Conservation (phyloP, 2,888 invertebrate species). For the Eustalomyia histrio region DNA sequence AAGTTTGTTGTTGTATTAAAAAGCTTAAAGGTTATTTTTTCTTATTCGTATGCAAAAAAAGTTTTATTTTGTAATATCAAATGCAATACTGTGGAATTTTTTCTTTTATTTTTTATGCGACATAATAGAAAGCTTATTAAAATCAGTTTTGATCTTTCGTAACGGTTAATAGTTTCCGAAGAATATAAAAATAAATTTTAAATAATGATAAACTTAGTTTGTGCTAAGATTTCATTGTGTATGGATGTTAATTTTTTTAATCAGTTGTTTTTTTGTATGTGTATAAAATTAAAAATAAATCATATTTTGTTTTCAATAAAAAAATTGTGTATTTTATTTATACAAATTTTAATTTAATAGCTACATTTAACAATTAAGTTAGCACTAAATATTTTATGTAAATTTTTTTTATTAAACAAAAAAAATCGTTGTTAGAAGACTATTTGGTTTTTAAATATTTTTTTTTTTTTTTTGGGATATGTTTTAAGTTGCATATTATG, state of each 20-base stretch:
- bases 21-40: conserved; percentile 30
- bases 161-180: background rate
- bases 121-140: conserved; percentile 1
- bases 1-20: background rate
- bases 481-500: conserved; percentile 60
- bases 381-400: conserved; percentile 38
- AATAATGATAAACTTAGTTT: background rate
- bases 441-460: conserved; percentile 26
- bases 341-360: conserved; percentile 32
- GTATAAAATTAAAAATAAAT: background rate
- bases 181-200: background rate
- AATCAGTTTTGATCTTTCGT: too few relatives aligned
- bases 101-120: conserved; percentile 6
- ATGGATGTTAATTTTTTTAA: background rate
- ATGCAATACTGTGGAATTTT: conserved; percentile 23
- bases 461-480: conserved; percentile 50
- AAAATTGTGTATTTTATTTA: conserved; percentile 1
- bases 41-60: conserved; percentile 15
- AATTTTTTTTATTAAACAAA: conserved; percentile 27
- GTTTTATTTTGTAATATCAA: conserved; percentile 20
- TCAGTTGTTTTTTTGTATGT: background rate
- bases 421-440: conserved; percentile 63
- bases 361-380: conserved; percentile 49
- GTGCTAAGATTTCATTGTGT: background rate
- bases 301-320: conserved; percentile 17